Base-by-base conservation (phyloP, 2,797 vertebrate genomes). In the Sphaeramia orbicularis region DNA sequence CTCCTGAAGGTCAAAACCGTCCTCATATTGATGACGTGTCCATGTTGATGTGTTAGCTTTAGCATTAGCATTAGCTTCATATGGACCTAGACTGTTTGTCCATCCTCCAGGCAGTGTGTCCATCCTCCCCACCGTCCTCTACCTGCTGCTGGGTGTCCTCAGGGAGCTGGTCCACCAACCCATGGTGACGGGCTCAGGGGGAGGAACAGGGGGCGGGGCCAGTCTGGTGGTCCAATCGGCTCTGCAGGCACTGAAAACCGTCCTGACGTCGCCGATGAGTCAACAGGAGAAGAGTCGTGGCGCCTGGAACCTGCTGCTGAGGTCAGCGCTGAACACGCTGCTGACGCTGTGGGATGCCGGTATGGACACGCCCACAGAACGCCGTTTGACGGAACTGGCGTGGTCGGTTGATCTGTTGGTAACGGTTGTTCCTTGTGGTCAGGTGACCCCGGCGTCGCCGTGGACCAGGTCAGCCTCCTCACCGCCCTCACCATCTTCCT, bases 121-220 rank as follows among this genome's bases (percentile, higher is more conserved):
- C 35, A 78, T 98, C 86, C 95, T 99, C 30, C 97, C 97, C 56
- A 96, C 96, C 4, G 86, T 98, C 76, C 88, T 99, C 52, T 96
- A 96, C 88, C 91, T 99, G 69, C 93, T 96, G 70, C 91, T 94
- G 73, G 96, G 96, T 40, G 96, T 98, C 42, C 88, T 97, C 60
- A 86, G 94, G 86, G 95, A 96, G 81, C 92, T 95, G 14, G 91
- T 95, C 63, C 90, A 93, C 68, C 94, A 86, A 66, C 79, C 89
- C 19, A 27, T 3, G 7, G 58, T 2, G 2, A 19, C 21, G 0
- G 56, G 30, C 16, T 4, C 27, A 0, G 70, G 1, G 30, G 48
- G 10, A n/a, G 18, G 32, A 6, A n/a, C 30, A 30, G 27, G 27
- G 7, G 27, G 7, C 1, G 59, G 44, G 3, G 18, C 53, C 0